phyloP scores from a whole-genome alignment of 2,888 invertebrate genomes.

The Scaptomyza parva region DNA sequence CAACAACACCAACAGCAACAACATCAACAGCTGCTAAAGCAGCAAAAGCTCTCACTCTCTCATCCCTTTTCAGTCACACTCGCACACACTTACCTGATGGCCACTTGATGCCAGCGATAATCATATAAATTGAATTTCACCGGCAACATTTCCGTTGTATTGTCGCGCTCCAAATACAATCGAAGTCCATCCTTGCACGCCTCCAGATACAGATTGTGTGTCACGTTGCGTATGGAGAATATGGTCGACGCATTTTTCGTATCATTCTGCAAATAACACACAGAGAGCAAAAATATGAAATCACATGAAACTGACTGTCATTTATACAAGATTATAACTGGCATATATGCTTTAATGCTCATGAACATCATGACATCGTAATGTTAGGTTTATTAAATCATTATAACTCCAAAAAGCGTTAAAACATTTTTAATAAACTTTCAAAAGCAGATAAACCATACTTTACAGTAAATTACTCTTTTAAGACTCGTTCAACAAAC shows the following conservation, averaged over 20 bases:
- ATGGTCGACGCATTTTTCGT: constrained; percentile 79
- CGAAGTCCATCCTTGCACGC: constrained; percentile 83
- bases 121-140: constrained; percentile 85
- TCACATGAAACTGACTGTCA: constrained; percentile 3
- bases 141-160: constrained; percentile 85
- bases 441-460: too few relatives aligned
- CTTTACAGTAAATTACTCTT: too few relatives aligned
- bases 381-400: too few relatives aligned
- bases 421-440: background rate
- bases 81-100: constrained; percentile 84
- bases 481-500: too few relatives aligned
- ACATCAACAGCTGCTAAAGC: constrained; percentile 2
- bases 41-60: background rate
- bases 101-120: constrained; percentile 85
- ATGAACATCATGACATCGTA: background rate
- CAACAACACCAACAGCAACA: constrained; percentile 18
- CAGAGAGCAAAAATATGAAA: background rate
- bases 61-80: constrained; percentile 35
- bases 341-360: background rate
- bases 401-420: background rate
- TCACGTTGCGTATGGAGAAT: constrained; percentile 83
- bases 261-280: constrained; percentile 60
- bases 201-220: constrained; percentile 84
- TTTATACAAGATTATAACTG: background rate
- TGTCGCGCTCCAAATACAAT: constrained; percentile 84